Conservation (phyloP, 2,113 vertebrate species). For the Crocuta crocuta region DNA sequence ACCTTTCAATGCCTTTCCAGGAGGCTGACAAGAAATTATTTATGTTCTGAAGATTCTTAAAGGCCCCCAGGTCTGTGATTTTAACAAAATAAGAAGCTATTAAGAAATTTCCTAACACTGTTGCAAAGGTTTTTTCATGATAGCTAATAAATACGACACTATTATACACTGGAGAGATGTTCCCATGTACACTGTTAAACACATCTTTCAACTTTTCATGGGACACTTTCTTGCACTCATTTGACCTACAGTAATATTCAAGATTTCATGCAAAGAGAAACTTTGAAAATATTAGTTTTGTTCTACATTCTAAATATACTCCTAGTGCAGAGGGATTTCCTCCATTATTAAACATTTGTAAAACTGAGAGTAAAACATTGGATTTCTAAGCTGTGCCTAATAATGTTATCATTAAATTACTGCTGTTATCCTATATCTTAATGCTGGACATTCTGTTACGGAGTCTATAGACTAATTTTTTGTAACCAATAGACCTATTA, state of each 20-base stretch:
- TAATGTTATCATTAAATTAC: background rate
- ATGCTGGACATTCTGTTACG: background rate
- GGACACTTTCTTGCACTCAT: background rate
- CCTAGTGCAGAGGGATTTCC: background rate
- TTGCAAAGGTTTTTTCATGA: background rate
- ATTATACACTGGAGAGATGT: background rate
- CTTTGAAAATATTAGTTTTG: background rate
- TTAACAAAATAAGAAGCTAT: background rate
- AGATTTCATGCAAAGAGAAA: background rate
- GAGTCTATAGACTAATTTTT: background rate
- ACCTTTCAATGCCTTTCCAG: background rate
- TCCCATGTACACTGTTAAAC: background rate
- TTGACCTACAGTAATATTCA: background rate
- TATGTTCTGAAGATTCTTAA: background rate
- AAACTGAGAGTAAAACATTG: background rate
- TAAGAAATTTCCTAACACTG: background rate
- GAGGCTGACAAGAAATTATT: background rate
- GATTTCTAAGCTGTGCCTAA: background rate
- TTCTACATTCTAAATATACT: background rate
- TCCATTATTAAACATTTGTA: background rate
- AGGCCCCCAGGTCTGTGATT: background rate
- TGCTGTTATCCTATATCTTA: background rate
- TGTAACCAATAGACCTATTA: background rate
- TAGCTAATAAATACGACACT: background rate
- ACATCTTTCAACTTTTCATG: background rate